Evolutionary conservation across 2,797 vertebrate species (phyloP), one percentile per base, ranked within the genome.

Genomic region (Siniperca undulata): DNA sequence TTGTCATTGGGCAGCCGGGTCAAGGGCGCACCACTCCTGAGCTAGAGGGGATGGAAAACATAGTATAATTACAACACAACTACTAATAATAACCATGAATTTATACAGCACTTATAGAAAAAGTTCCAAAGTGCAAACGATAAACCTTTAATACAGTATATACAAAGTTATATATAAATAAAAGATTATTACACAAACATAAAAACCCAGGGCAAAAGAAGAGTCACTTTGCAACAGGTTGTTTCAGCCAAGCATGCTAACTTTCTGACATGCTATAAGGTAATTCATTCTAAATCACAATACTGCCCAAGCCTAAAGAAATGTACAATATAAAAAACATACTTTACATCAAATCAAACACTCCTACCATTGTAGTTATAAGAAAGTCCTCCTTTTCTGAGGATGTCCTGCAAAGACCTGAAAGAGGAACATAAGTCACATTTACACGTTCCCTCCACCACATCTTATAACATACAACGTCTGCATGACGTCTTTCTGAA

Each of bases 1-100:
- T 99, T 98, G 94, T 99, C 98, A 0, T 95, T 98, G 10, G 98
- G 98, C 74, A 99, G 95, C 30, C 97, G 96, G 40, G 98, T 98
- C 85, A 97, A 96, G 0, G 98, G 98, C 0, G 98, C 98, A 5
- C 97, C 97, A 0, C 96, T 98, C 88, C 97, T 95, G 76, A 99
- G 90, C 98, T 99, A 17, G 60, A 79, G 42, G 36, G 24, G 48
- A 77, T 9, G 30, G 17, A 78, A 56, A 34, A 74, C 12, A 5
- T 5, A 4, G 14, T 3, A n/a, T 30, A 20, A 36, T 3, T 6
- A 56, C 20, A 52, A 9, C 5, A 60, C 7, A 1, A 10, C 0
- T 1, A 40, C 11, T 16, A 5, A 52, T 7, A 44, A 52, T 10
- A 46, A 17, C 2, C 0, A 52, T 0, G 22, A 20, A 56, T 34